Evolutionary conservation across 2,888 invertebrate species (phyloP).

Genomic region (Xylota segnis): DNA sequence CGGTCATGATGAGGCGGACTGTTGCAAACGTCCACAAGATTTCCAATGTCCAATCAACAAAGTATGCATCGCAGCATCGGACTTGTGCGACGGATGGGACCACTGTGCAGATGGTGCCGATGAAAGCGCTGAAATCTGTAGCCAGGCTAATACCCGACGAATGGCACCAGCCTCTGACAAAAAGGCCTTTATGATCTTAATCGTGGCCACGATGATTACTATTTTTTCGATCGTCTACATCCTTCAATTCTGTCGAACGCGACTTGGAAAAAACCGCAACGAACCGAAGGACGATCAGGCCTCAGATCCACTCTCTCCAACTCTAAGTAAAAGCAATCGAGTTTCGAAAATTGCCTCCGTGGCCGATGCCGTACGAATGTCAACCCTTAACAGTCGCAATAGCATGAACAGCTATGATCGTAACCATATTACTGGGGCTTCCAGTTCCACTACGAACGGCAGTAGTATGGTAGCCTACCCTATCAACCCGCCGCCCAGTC

Average conservation of each 20-base stretch:
- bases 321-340: slow-evolving; percentile 82
- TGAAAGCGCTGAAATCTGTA: slow-evolving; percentile 89
- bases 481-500: slow-evolving; percentile 95
- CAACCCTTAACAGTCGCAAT: slow-evolving; percentile 87
- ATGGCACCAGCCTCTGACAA: slow-evolving; percentile 85
- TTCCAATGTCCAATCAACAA: slow-evolving; percentile 91
- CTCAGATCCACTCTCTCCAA: slow-evolving; percentile 88
- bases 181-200: slow-evolving; percentile 86
- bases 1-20: slow-evolving; percentile 88
- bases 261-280: slow-evolving; percentile 85
- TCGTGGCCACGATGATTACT: slow-evolving; percentile 86
- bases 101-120: slow-evolving; percentile 94
- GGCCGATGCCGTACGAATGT: slow-evolving; percentile 87
- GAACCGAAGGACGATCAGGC: slow-evolving; percentile 88
- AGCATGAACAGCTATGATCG: slow-evolving; percentile 89
- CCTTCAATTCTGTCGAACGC: slow-evolving; percentile 86
- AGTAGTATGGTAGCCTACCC: slow-evolving; percentile 88
- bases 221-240: slow-evolving; percentile 86
- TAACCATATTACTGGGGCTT: slow-evolving; percentile 88
- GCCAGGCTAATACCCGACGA: slow-evolving; percentile 83
- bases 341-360: slow-evolving; percentile 85
- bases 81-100: slow-evolving; percentile 91
- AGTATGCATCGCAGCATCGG: slow-evolving; percentile 88
- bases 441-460: slow-evolving; percentile 84
- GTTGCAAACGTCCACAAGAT: slow-evolving; percentile 87